Evolutionary conservation across 2,797 vertebrate genomes (phyloP).

Genomic region (Cottoperca gobio): DNA sequence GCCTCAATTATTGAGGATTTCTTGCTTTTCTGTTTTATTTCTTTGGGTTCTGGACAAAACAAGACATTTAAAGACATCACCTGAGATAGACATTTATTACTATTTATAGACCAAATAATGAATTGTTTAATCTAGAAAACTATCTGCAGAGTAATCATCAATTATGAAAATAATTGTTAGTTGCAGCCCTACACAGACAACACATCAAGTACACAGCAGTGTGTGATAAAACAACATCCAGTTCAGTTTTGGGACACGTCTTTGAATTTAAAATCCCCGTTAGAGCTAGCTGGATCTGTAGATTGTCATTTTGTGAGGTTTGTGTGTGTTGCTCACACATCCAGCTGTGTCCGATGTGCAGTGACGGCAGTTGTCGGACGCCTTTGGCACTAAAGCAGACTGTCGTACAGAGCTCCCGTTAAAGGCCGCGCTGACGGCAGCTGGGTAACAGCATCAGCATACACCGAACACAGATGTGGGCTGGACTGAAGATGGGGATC

Average conservation of each 20-base stretch:
- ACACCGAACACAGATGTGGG: background rate
- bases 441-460: background rate
- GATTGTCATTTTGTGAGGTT: background rate
- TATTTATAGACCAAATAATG: too few species aligned
- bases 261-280: background rate
- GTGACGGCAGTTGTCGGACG: conserved; percentile 43
- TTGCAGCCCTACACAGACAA: too few species aligned
- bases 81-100: too few species aligned
- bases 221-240: background rate
- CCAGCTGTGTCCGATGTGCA: conserved; percentile 36
- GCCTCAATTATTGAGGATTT: too few species aligned
- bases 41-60: too few species aligned
- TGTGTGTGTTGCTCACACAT: background rate
- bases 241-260: background rate
- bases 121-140: too few species aligned
- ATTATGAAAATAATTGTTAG: too few species aligned
- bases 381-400: background rate
- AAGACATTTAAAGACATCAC: too few species aligned
- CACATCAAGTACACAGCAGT: background rate
- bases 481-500: background rate
- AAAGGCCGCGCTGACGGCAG: background rate
- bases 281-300: background rate
- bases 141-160: too few species aligned
- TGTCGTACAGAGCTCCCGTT: background rate
- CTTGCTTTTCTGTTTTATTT: too few species aligned